These are phyloP conservation scores for Halictus ligatus DNA, from an alignment of 2,888 invertebrate genomes.

Conservation along the genomic window DNA sequence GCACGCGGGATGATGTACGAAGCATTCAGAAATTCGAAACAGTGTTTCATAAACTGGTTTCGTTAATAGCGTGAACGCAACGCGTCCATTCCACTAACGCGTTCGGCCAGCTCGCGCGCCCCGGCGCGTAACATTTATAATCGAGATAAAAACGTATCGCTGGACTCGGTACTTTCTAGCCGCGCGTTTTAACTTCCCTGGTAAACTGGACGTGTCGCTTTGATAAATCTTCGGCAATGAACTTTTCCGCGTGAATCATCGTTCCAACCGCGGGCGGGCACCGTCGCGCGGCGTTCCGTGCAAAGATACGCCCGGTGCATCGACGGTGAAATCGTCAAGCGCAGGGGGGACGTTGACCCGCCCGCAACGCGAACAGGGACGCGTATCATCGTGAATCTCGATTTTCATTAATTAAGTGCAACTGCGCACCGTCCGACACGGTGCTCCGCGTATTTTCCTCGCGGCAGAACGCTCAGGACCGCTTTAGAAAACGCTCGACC, in stretches of 20 bases:
- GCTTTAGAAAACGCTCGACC: slow-evolving; percentile 59
- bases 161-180: neutral
- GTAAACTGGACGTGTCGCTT: slow-evolving; percentile 3
- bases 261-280: neutral
- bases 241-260: slow-evolving; percentile 13
- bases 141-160: slow-evolving; percentile 9
- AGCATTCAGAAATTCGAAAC: neutral
- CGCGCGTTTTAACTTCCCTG: neutral
- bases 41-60: neutral
- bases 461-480: slow-evolving; percentile 31
- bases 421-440: slow-evolving; percentile 41
- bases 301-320: slow-evolving; percentile 1
- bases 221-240: slow-evolving; percentile 1
- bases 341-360: slow-evolving; percentile 26
- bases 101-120: neutral
- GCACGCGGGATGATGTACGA: neutral
- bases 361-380: neutral
- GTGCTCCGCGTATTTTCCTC: slow-evolving; percentile 55
- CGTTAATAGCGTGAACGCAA: slow-evolving; percentile 12
- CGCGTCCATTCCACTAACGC: neutral
- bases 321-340: slow-evolving; percentile 48
- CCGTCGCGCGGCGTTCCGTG: neutral
- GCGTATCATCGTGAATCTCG: slow-evolving; percentile 51
- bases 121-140: slow-evolving; percentile 2
- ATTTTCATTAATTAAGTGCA: slow-evolving; percentile 66